Conservation (phyloP, 1,140 invertebrate species). For the Drosophila baimaii region DNA sequence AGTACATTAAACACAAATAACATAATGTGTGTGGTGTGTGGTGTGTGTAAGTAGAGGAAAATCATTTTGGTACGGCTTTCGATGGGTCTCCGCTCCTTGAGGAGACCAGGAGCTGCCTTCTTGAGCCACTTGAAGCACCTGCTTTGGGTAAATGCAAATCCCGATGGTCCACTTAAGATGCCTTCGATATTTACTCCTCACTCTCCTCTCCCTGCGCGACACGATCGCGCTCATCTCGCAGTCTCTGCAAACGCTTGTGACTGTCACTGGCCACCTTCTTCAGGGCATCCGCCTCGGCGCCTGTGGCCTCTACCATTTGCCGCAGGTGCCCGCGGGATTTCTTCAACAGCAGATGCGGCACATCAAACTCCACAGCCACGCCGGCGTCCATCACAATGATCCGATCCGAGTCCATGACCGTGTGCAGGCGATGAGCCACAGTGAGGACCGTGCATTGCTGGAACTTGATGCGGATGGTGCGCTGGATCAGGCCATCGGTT, state of each 20-base stretch:
- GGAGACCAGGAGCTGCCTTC: neutral
- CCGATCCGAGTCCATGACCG: slow-evolving; percentile 91
- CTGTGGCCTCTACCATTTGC: slow-evolving; percentile 75
- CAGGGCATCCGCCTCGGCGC: slow-evolving; percentile 67
- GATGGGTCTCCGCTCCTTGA: neutral
- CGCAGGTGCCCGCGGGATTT: slow-evolving; percentile 78
- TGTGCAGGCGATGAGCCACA: slow-evolving; percentile 91
- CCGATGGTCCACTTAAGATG: neutral
- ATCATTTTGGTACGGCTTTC: slow-evolving; percentile 47
- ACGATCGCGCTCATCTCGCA: slow-evolving; percentile 41
- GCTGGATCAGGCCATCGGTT: slow-evolving; percentile 86
- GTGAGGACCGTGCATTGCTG: slow-evolving; percentile 88
- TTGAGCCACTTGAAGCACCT: slow-evolving; percentile 23
- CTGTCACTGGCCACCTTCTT: slow-evolving; percentile 72
- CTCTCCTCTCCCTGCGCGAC: slow-evolving; percentile 8
- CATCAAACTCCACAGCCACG: slow-evolving; percentile 87
- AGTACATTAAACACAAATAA: slow-evolving; percentile 42
- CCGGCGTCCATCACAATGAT: slow-evolving; percentile 88
- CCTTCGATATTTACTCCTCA: slow-evolving; percentile 2
- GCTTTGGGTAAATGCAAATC: slow-evolving; percentile 45
- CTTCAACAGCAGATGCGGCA: slow-evolving; percentile 86
- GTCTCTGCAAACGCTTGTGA: slow-evolving; percentile 56
- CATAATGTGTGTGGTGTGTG: slow-evolving; percentile 15
- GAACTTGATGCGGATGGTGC: slow-evolving; percentile 86
- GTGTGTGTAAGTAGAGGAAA: slow-evolving; percentile 9